phyloP scores from a whole-genome alignment of 2,797 vertebrate species.

The Lutjanus campechanus region DNA sequence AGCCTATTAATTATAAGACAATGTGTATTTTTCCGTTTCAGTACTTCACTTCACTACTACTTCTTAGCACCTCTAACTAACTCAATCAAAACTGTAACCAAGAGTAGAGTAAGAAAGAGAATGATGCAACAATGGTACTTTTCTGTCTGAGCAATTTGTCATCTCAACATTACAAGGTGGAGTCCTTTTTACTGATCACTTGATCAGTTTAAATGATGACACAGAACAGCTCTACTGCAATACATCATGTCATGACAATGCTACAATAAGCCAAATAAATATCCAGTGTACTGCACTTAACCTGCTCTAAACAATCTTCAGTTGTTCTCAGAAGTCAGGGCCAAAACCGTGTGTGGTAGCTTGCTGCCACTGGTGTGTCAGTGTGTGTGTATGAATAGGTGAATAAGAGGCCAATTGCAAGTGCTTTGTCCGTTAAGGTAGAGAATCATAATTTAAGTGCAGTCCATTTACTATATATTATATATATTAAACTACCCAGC shows the following conservation, averaged over 20 bases:
- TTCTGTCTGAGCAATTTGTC: conserved; percentile 52
- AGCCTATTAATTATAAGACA: conserved; percentile 22
- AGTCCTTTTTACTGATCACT: conserved; percentile 55
- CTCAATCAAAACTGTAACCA: conserved; percentile 4
- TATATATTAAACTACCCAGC: too few species aligned
- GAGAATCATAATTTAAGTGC: too few species aligned
- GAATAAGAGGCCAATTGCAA: too few species aligned
- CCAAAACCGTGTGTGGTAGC: too few species aligned
- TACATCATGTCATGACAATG: conserved; percentile 50
- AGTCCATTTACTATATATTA: too few species aligned
- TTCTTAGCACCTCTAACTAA: conserved; percentile 19
- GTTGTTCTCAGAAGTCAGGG: too few species aligned
- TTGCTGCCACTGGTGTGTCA: too few species aligned
- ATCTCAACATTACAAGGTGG: conserved; percentile 54
- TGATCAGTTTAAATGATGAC: conserved; percentile 73
- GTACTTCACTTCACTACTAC: background rate
- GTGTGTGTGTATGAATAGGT: too few species aligned
- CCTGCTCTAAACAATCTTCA: background rate
- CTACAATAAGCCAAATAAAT: conserved; percentile 52
- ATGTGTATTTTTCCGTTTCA: conserved; percentile 37
- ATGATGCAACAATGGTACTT: conserved; percentile 40
- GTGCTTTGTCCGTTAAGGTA: too few species aligned
- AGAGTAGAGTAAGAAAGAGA: conserved; percentile 14
- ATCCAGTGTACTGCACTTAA: background rate
- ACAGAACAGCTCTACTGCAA: conserved; percentile 55